Evolutionary conservation across 2,797 vertebrate genomes (phyloP), one percentile per base, ranked within the genome.

Genomic region (Sardinella longiceps): DNA sequence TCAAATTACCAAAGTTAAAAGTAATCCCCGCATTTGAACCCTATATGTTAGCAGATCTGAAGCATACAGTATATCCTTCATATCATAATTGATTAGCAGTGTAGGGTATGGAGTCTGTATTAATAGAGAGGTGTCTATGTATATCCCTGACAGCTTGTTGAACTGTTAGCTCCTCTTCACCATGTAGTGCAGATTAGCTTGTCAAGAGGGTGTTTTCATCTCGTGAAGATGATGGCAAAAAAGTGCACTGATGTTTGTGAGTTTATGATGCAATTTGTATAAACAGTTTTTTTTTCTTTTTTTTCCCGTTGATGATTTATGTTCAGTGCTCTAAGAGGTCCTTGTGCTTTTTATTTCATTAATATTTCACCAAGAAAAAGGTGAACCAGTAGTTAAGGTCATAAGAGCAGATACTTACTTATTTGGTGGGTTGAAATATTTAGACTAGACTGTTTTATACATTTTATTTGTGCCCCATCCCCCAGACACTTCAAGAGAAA

Each of bases 121-220:
- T 18, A 70, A 70, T 70, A 10, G 12, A 25, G 63, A 15, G 30
- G 5, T 70, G 66, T 37, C 30, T 18, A 37, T 37, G 66, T 37
- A 37, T 70, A 15, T 12, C 63, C 33, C 12, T 70, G n/a, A 63
- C 56, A 3, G 58, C n/a, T 25, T 63, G 58, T 33, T 70, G 63
- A 70, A 70, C 63, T 70, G 63, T 70, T 70, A 33, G 11, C 63
- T 33, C 63, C 63, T 33, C 63, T 70, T 70, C 63, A 70, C 25
- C 63, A 33, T 63, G 58, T 63, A 25, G 11, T 66, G 0, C 60
- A 66, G 60, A 14, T 33, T 74, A 20, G 66, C 1, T 37, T 39
- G 66, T 74, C 33, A 39, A 74, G 66, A 39, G 30, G 66, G 15
- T 37, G 66, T 20, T 37, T 37, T 74, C 39, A 74, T 30, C 66